A percentile compares a stretch with the other conserved stretches of the same genome.
Conservation (phyloP, 2,888 invertebrate species). For the Oscheius sp. region DNA sequence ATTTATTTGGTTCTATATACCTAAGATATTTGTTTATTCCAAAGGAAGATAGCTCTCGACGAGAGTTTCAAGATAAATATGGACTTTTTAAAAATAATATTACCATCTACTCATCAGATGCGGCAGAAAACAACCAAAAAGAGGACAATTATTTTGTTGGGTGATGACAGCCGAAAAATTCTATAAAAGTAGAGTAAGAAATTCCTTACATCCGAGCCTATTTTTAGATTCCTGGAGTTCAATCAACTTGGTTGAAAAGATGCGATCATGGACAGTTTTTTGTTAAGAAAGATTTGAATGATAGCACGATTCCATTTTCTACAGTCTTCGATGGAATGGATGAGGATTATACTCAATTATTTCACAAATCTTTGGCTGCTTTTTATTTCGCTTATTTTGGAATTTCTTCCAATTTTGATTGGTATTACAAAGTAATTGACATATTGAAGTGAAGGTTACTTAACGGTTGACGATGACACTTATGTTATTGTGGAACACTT, state of each 20-base stretch:
- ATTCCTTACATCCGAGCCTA: too few species aligned
- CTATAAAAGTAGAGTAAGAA: not conserved
- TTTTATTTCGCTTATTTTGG: slow-evolving; percentile 2
- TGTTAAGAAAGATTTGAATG: not conserved
- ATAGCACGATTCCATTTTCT: not conserved
- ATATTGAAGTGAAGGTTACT: not conserved
- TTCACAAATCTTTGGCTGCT: not conserved
- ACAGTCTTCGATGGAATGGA: slow-evolving; percentile 1
- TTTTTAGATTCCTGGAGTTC: not conserved
- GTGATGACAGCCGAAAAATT: not conserved
- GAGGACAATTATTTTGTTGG: too few species aligned
- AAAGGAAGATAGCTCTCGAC: too few species aligned
- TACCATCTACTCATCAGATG: too few species aligned
- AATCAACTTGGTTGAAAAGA: not conserved
- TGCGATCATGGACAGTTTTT: slow-evolving; percentile 18
- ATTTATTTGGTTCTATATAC: too few species aligned
- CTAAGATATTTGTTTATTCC: too few species aligned
- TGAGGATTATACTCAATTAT: not conserved
- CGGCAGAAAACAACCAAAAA: too few species aligned
- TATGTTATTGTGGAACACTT: slow-evolving; percentile 22
- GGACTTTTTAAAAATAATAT: too few species aligned
- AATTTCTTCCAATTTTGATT: slow-evolving; percentile 3
- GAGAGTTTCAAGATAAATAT: too few species aligned
- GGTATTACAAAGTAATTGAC: not conserved
- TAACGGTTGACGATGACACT: slow-evolving; percentile 18